Evolutionary conservation across 2,797 vertebrate species (phyloP).

Genomic region (Sebastiscus albofasciatus): DNA sequence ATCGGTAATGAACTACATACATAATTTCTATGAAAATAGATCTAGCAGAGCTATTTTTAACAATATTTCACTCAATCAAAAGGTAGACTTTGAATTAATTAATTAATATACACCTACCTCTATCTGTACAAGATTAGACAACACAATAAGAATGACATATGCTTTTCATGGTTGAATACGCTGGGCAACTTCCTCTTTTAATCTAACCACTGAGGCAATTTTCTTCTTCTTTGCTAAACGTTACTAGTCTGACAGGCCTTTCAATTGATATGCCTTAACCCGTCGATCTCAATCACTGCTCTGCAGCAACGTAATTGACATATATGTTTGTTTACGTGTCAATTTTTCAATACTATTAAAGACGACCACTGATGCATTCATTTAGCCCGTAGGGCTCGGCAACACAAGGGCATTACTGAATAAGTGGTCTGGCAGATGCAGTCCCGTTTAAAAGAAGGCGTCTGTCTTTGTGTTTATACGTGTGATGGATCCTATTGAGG

Average conservation of each 20-base stretch:
- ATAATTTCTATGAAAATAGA: background rate
- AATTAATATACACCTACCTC: background rate
- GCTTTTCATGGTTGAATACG: background rate
- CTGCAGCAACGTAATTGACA: slow-evolving; percentile 33
- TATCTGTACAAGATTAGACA: background rate
- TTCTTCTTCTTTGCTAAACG: background rate
- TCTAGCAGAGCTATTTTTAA: background rate
- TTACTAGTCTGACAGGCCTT: background rate
- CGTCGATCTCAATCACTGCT: slow-evolving; percentile 12
- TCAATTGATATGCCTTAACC: background rate
- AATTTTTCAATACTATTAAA: slow-evolving; percentile 43
- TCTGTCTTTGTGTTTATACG: background rate
- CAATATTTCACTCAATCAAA: background rate
- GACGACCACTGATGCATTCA: slow-evolving; percentile 24
- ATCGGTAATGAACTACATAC: background rate
- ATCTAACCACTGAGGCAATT: background rate
- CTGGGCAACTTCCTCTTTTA: background rate
- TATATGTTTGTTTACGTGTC: slow-evolving; percentile 48
- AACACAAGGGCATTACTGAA: slow-evolving; percentile 31
- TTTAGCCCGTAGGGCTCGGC: slow-evolving; percentile 2
- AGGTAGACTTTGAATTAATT: background rate
- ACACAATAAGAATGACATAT: background rate
- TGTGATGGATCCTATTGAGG: slow-evolving; percentile 1
- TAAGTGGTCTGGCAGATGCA: slow-evolving; percentile 3
- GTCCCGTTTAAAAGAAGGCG: background rate